A percentile compares a stretch with the other conserved stretches of the same genome.
phyloP scores from a whole-genome alignment of 2,888 invertebrate genomes.

The Bimastos eiseni region DNA sequence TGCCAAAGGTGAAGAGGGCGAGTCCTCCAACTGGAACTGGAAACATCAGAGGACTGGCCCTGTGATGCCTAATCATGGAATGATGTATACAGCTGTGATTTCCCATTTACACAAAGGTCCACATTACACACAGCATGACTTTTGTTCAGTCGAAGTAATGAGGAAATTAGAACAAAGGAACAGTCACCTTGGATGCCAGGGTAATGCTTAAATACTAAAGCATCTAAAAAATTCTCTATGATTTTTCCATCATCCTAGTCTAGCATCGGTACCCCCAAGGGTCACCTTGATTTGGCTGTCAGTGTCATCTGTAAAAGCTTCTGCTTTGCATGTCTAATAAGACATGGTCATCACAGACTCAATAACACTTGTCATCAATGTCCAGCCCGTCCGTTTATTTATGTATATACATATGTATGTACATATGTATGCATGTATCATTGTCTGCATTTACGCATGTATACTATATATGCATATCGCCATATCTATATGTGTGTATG shows the following conservation, averaged over 20 bases:
- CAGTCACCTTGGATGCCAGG: background rate
- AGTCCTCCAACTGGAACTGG: too few relatives aligned
- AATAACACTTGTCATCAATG: background rate
- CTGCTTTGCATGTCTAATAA: background rate
- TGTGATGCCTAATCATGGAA: background rate
- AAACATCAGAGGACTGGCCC: background rate
- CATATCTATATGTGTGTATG: too few relatives aligned
- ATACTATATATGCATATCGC: too few relatives aligned
- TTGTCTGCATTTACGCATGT: too few relatives aligned
- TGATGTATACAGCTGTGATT: background rate
- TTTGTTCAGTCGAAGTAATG: background rate
- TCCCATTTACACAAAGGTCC: background rate
- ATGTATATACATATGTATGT: too few relatives aligned
- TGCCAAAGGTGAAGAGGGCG: background rate
- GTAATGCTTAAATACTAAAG: background rate
- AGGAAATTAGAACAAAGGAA: background rate
- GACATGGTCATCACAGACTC: background rate
- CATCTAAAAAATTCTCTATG: too few relatives aligned
- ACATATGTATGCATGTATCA: too few relatives aligned
- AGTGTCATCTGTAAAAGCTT: background rate
- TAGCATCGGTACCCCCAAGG: background rate
- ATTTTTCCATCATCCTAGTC: too few relatives aligned
- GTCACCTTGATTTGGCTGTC: background rate
- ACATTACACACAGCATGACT: background rate
- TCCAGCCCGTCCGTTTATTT: background rate